Evolutionary conservation across 2,888 invertebrate species (phyloP), one percentile per base, ranked within the genome.

Genomic region (Drosophila trichaetosa): DNA sequence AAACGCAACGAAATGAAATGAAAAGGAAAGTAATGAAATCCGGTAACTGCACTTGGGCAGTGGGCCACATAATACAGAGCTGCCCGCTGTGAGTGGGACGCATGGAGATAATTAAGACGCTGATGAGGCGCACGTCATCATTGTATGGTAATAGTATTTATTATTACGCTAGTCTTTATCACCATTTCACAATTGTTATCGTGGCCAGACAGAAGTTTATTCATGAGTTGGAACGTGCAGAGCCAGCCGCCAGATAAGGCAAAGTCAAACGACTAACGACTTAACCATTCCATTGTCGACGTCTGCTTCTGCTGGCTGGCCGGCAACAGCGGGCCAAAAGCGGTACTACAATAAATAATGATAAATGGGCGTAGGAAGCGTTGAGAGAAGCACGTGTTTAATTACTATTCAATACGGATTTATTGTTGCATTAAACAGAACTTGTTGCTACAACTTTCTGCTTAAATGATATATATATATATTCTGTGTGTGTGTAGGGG

Each of bases 351-450:
- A 56, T 16, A 64, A 31, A 49, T 21, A 16, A 49, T 33, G 21
- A 46, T 46, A 24, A 46, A 61, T 49, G 31, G 24, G 31, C 64
- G 29, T 18, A 27, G 18, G 27, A 18, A 46, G 16, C 13, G 46
- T 16, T 21, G 16, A 46, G 16, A 57, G 29, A 16, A 31, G 53
- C 78, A 81, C 78, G 79, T 77, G 82, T 59, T 73, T 49, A 24
- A 49, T 63, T 81, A 69, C 72, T 68, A 68, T 72, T 77, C 34
- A 69, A 72, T 71, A 77, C 68, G 54, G 66, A 57, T 76, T 79
- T 79, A 68, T 80, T 76, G 60, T 80, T 65, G 58, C 70, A 71
- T 70, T 62, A 61, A 46, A 68, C 71, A 71, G 71, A 72, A 68
- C 42, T 60, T 53, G 52, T 74, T 56, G 42, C 46, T 68, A 64